Evolutionary conservation across 2,113 vertebrate species (phyloP).

Genomic region (Grantiella picta): DNA sequence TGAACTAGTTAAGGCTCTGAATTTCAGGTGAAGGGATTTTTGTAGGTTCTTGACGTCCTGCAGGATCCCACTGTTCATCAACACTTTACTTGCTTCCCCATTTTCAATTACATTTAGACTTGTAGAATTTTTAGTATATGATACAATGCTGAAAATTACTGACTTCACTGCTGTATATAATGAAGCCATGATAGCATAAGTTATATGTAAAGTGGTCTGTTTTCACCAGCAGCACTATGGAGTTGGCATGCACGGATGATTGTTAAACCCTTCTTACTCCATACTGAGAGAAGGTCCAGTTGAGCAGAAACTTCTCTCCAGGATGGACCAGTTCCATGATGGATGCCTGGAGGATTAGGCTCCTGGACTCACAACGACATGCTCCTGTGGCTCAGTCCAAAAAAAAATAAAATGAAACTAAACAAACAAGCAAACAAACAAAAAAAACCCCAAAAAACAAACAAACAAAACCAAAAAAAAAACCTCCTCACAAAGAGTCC

Average conservation of each 20-base stretch:
- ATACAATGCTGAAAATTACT: background rate
- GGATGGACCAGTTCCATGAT: background rate
- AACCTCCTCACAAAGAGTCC: background rate
- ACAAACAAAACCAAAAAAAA: too few relatives aligned
- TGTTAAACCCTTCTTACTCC: background rate
- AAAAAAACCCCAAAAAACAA: too few relatives aligned
- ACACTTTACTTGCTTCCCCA: background rate
- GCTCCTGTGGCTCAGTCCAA: background rate
- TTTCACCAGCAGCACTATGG: background rate
- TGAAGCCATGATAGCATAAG: background rate
- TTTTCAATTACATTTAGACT: background rate
- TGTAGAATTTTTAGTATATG: background rate
- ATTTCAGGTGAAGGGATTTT: background rate
- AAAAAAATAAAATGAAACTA: background rate
- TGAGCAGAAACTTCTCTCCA: background rate
- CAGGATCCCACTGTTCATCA: background rate
- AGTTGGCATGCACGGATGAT: background rate
- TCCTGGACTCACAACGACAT: background rate
- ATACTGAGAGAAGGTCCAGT: background rate
- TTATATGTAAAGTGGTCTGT: background rate
- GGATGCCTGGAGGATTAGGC: background rate
- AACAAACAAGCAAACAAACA: too few relatives aligned
- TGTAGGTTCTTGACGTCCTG: background rate
- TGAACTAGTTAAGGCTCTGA: background rate
- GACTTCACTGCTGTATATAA: background rate